These are phyloP conservation scores for Eueremaeus valkanovi DNA, from an alignment of 2,888 invertebrate species.

Conservation along the genomic window DNA sequence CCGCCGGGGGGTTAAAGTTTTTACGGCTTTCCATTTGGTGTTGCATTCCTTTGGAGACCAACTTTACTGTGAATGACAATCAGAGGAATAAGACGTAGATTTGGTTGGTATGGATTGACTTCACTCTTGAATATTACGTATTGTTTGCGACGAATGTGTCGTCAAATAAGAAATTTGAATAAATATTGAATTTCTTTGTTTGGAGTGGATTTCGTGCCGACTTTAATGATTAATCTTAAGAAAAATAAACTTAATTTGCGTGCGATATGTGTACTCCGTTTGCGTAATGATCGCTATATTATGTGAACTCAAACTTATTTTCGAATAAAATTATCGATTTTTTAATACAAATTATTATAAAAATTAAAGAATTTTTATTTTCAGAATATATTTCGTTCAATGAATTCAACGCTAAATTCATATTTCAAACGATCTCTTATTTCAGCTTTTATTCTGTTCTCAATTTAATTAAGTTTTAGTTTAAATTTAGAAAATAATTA, in stretches of 20 bases:
- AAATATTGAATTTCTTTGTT: background rate
- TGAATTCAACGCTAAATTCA: too few relatives aligned
- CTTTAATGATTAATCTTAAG: conserved; percentile 5
- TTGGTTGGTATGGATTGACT: too few relatives aligned
- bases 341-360: background rate
- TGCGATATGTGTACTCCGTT: background rate
- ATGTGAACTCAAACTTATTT: background rate
- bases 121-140: too few relatives aligned
- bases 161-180: background rate
- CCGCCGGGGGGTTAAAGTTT: conserved; percentile 21
- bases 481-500: too few relatives aligned
- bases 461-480: too few relatives aligned
- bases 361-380: background rate
- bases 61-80: too few relatives aligned
- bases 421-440: too few relatives aligned
- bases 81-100: too few relatives aligned
- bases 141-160: background rate
- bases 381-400: too few relatives aligned
- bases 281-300: background rate
- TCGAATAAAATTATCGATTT: conserved; percentile 11
- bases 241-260: background rate
- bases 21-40: conserved; percentile 37
- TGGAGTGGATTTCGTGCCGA: conserved; percentile 4
- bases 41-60: background rate
- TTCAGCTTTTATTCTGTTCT: too few relatives aligned